Evolutionary conservation across 2,888 invertebrate species (phyloP), one percentile per base, ranked within the genome.

Genomic region (Drosophila demipolita): DNA sequence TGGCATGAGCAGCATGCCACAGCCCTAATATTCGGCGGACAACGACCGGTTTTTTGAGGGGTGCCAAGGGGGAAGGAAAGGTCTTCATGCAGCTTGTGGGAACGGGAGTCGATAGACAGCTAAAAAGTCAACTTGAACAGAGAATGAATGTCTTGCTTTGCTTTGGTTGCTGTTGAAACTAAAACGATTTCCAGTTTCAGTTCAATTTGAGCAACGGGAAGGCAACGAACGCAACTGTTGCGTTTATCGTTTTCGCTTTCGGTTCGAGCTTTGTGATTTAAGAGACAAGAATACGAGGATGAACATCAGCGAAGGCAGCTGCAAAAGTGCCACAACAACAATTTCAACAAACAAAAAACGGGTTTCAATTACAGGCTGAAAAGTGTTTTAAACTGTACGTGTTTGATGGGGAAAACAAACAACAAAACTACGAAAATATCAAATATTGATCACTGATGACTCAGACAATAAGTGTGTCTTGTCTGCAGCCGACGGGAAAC

Each of bases 121-220:
- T 78, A 73, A 52, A 53, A 55, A 53, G 62, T 67, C 73, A 60
- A 52, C 42, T 55, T 55, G n/a, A 38, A 35, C 45, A 72, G 57
- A 60, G 76, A 66, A 76, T 63, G 66, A 38, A 55, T 64, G 42
- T 15, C 53, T 53, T 35, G 54, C 11, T 38, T 55, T 62, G 55
- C 38, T 26, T 49, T 54, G 36, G 17, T 26, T 36, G 55, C 63
- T 60, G 73, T 60, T 62, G 68, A 67, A 68, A 73, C 69, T 67
- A 65, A 57, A 73, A 61, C 82, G 49, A 82, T 76, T 91, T 91
- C 90, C 90, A 91, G 92, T 89, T 90, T 91, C 80, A 91, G 91
- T 91, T 90, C 73, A 83, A 87, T 80, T 83, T 76, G 74, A 85
- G 88, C 83, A 86, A 83, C 85, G 71, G 87, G 75, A 88, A 73